phyloP scores from a whole-genome alignment of 1,140 invertebrate species.

The Homarus americanus region DNA sequence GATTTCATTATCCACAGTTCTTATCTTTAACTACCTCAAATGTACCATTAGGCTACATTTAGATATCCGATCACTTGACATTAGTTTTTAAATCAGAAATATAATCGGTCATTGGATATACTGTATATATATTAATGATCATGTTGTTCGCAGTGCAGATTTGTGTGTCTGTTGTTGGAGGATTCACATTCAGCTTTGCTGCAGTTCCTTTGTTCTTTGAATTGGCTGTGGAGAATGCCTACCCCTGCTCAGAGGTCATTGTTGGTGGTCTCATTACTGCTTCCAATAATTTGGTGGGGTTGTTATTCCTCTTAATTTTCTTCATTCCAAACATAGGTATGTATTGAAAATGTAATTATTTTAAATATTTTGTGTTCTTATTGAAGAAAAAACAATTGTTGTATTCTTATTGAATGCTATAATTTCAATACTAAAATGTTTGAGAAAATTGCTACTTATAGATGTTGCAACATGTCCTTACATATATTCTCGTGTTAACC shows the following conservation, averaged over 20 bases:
- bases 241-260: slow-evolving; percentile 53
- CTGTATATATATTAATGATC: background rate
- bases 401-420: no score
- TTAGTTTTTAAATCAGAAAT: no score
- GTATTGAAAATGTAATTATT: background rate
- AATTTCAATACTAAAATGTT: background rate
- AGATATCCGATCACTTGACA: no score
- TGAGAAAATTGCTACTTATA: background rate
- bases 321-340: slow-evolving; percentile 49
- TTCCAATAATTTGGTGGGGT: slow-evolving; percentile 29
- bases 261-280: slow-evolving; percentile 50
- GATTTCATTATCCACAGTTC: no score
- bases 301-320: slow-evolving; percentile 51
- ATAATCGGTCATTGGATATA: no score
- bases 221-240: slow-evolving; percentile 54
- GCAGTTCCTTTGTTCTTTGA: slow-evolving; percentile 51
- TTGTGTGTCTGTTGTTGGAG: slow-evolving; percentile 15
- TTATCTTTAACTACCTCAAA: no score
- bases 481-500: no score
- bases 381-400: background rate
- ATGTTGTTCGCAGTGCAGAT: slow-evolving; percentile 46
- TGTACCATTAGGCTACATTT: no score
- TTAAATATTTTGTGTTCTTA: background rate
- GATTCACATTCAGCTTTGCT: slow-evolving; percentile 31
- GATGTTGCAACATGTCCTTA: background rate